phyloP scores from a whole-genome alignment of 2,888 invertebrate species.

The Oscheius onirici region DNA sequence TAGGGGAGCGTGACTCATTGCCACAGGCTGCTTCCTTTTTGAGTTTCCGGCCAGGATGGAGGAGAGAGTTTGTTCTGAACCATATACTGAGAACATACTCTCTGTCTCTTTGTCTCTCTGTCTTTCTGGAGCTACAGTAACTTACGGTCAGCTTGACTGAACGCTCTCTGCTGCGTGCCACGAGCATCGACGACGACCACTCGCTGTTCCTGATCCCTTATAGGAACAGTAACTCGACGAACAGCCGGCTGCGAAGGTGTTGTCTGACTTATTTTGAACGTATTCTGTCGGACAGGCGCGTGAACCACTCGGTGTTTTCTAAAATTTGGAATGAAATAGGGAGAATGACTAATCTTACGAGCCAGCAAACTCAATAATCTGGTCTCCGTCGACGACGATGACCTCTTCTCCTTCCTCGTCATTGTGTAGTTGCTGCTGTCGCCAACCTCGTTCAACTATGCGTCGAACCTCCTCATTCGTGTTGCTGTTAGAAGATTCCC shows the following conservation, averaged over 20 bases:
- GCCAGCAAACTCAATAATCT: not conserved
- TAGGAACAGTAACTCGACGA: constrained; percentile 18
- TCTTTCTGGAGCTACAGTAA: not conserved
- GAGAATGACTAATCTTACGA: not conserved
- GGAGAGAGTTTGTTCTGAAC: constrained; percentile 27
- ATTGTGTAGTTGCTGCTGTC: not conserved
- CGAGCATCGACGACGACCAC: constrained; percentile 30
- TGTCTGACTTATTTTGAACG: not conserved
- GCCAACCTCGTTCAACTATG: constrained; percentile 23
- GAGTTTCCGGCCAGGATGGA: constrained; percentile 17
- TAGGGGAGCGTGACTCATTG: constrained; percentile 48
- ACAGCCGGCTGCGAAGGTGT: not conserved
- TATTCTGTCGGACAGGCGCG: not conserved
- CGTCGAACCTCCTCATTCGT: constrained; percentile 46
- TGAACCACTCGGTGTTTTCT: not conserved
- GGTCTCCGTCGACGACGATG: constrained; percentile 15
- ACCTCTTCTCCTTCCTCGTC: constrained; percentile 1
- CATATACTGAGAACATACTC: not conserved
- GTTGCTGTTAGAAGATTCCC: constrained; percentile 59
- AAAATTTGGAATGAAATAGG: too few species aligned
- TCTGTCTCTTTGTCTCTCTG: too few species aligned
- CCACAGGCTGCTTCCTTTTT: constrained; percentile 6
- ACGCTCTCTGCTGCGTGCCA: not conserved
- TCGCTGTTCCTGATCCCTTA: constrained; percentile 19
- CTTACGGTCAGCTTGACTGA: not conserved